Evolutionary conservation across 2,797 vertebrate genomes (phyloP), one percentile per base, ranked within the genome.

Genomic region (Carduelis carduelis): DNA sequence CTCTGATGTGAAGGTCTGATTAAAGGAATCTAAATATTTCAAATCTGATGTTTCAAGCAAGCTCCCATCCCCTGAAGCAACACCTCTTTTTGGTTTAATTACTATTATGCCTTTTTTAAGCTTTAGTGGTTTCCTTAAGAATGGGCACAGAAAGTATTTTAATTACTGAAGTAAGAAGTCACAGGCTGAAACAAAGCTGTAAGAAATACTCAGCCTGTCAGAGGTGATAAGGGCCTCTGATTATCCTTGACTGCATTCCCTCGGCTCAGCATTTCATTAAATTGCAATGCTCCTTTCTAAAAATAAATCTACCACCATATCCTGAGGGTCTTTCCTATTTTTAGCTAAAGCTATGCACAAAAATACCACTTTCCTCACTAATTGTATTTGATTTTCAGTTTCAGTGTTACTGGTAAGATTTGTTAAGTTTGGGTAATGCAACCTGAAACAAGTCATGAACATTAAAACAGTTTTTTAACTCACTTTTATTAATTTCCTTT

Each of bases 191-290:
- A 87, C 76, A 76, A 89, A 93, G 66, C 83, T 35, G 0, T 30
- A 83, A 69, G 61, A 94, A 96, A 94, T n/a, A 82, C 27, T 47
- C 64, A 87, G 84, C 80, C 75, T 89, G 74, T 90, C 89, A 87
- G 61, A 95, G 78, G 83, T 89, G 89, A 6, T 56, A 83, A 94
- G 87, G 78, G 87, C 52, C 66, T 81, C 91, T 83, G 94, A 95
- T 87, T 89, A 93, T 46, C 78, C 88, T 30, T 66, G 74, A 79
- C 87, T 77, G 88, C 64, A 44, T 85, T 96, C 68, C 83, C 93
- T 39, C 43, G 60, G 66, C 83, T 95, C 96, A 91, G 94, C 91
- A 83, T 93, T 94, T 92, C 96, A 94, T 80, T 94, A 95, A 95
- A 95, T 19, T 93, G 70, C 83, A 90, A 83, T 47, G 56, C 46